Conservation (phyloP, 2,113 vertebrate genomes). For the Echinops telfairi region DNA sequence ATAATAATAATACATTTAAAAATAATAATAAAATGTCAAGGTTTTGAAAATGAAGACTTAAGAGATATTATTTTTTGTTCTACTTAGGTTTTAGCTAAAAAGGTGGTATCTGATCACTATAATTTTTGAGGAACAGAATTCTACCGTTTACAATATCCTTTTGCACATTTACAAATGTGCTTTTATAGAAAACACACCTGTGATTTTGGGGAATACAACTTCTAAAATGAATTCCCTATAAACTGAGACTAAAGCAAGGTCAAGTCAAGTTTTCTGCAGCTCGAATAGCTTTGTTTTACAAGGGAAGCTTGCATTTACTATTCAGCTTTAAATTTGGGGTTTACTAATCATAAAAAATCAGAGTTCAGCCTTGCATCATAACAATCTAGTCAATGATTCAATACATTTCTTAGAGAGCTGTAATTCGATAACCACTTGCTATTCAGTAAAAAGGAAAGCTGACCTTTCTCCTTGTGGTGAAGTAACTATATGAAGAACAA, state of each 20-base stretch:
- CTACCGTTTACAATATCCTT: neutral
- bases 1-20: no score
- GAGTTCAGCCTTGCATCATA: neutral
- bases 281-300: neutral
- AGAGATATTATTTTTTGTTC: neutral
- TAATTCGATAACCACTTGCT: constrained; percentile 62
- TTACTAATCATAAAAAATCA: constrained; percentile 31
- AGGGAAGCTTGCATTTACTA: neutral
- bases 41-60: no score
- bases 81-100: constrained; percentile 4
- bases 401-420: constrained; percentile 29
- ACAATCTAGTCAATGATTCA: constrained; percentile 30
- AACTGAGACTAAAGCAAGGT: neutral
- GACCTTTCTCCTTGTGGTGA: constrained; percentile 62
- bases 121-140: neutral
- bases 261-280: neutral
- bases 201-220: neutral
- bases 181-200: neutral
- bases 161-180: neutral
- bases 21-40: no score
- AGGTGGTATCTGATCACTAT: neutral
- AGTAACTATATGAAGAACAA: constrained; percentile 34
- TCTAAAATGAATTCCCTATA: neutral
- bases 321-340: neutral
- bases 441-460: constrained; percentile 59